Conservation (phyloP, 2,113 vertebrate genomes). For the Dipodomys merriami region DNA sequence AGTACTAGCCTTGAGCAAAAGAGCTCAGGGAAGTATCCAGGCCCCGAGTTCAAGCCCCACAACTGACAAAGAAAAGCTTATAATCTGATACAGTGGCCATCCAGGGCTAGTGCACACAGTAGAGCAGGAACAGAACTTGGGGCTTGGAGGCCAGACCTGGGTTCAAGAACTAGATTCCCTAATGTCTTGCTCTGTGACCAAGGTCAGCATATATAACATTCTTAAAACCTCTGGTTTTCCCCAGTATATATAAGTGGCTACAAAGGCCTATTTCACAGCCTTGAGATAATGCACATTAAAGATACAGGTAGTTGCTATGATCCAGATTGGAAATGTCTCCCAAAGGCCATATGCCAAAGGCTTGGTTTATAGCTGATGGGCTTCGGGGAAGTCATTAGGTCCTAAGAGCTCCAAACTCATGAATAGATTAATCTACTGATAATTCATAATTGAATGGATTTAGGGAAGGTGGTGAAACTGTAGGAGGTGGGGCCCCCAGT, state of each 20-base stretch:
- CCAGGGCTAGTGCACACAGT: neutral
- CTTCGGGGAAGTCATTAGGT: neutral
- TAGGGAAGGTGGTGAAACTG: neutral
- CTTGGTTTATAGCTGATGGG: neutral
- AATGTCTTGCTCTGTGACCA: neutral
- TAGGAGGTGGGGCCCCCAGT: neutral
- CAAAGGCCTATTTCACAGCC: neutral
- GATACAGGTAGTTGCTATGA: neutral
- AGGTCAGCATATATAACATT: neutral
- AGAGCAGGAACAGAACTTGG: neutral
- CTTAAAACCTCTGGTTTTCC: neutral
- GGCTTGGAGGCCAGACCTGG: neutral
- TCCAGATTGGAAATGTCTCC: neutral
- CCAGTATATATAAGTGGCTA: neutral
- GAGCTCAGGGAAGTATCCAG: too few relatives aligned
- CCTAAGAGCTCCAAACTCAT: neutral
- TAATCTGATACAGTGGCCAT: too few relatives aligned
- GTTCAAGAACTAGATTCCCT: neutral
- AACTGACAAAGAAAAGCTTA: too few relatives aligned
- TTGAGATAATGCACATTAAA: neutral
- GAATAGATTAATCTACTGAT: neutral
- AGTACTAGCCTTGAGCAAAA: too few relatives aligned
- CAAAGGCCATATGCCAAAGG: neutral
- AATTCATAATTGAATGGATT: neutral
- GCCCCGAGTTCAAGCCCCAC: too few relatives aligned